Evolutionary conservation across 2,113 vertebrate species (phyloP).

Genomic region (Callaeas wilsoni): DNA sequence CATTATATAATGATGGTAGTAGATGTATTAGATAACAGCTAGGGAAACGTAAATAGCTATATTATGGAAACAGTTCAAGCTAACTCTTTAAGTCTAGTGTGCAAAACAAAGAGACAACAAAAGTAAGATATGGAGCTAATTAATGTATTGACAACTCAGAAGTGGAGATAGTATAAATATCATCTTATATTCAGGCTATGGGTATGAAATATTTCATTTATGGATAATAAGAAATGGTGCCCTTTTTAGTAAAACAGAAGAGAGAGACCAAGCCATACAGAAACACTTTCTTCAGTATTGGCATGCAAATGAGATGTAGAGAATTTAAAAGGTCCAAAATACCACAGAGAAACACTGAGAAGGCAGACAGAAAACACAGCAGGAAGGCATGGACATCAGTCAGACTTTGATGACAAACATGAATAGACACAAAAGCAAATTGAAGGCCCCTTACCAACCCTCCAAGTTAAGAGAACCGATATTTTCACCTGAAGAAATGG

Average conservation of each 20-base stretch:
- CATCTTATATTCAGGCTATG: not conserved
- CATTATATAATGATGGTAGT: not conserved
- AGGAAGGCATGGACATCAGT: not conserved
- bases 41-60: not conserved
- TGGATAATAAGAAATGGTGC: not conserved
- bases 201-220: not conserved
- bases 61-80: not conserved
- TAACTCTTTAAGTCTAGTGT: not conserved
- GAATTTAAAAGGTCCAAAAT: not conserved
- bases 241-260: not conserved
- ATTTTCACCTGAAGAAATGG: not conserved
- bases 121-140: not conserved
- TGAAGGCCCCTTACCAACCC: not conserved
- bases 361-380: not conserved
- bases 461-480: not conserved
- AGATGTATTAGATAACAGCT: not conserved
- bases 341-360: not conserved
- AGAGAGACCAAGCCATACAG: not conserved
- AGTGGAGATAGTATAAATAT: not conserved
- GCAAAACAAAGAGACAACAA: not conserved
- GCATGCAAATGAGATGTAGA: not conserved
- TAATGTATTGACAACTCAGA: not conserved
- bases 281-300: not conserved
- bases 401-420: not conserved
- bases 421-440: not conserved